Evolutionary conservation across 2,113 vertebrate species (phyloP).

Genomic region (Calyptommatus sinebrachiatus): DNA sequence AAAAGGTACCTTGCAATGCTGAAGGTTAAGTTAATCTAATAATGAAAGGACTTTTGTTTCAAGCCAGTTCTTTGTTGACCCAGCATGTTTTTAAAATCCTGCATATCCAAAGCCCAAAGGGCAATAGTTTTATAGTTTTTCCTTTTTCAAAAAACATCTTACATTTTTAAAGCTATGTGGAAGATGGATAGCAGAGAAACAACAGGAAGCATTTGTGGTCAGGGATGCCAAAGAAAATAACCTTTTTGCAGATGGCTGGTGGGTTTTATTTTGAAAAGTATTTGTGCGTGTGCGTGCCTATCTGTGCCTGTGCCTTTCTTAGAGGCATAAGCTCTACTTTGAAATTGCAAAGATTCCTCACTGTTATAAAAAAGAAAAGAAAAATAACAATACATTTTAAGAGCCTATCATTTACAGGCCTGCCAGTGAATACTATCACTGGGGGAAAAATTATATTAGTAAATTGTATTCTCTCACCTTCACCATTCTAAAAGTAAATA

Average conservation of each 20-base stretch:
- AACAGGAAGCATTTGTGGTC: constrained; percentile 24
- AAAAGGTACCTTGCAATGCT: constrained; percentile 9
- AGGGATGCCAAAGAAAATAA: constrained; percentile 12
- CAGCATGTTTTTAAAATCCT: not conserved
- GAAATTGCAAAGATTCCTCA: not conserved
- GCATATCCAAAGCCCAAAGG: not conserved
- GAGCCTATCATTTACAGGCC: not conserved
- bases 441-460: not conserved
- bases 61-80: constrained; percentile 1
- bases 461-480: not conserved
- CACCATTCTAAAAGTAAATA: not conserved
- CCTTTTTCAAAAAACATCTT: not conserved
- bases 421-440: not conserved
- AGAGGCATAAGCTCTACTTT: constrained; percentile 17
- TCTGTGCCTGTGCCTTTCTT: not conserved
- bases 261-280: constrained; percentile 6
- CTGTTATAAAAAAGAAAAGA: not conserved
- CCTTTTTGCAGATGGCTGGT: not conserved
- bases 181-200: constrained; percentile 31
- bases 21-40: constrained; percentile 39
- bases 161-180: constrained; percentile 16
- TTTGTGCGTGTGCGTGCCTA: not conserved
- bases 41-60: constrained; percentile 20
- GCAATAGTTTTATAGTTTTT: constrained; percentile 4
- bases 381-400: not conserved